Percentiles rank a stretch among this genome's conserved stretches.
Conservation (phyloP, 2,888 invertebrate species). For the Megastigmus dorsalis region DNA sequence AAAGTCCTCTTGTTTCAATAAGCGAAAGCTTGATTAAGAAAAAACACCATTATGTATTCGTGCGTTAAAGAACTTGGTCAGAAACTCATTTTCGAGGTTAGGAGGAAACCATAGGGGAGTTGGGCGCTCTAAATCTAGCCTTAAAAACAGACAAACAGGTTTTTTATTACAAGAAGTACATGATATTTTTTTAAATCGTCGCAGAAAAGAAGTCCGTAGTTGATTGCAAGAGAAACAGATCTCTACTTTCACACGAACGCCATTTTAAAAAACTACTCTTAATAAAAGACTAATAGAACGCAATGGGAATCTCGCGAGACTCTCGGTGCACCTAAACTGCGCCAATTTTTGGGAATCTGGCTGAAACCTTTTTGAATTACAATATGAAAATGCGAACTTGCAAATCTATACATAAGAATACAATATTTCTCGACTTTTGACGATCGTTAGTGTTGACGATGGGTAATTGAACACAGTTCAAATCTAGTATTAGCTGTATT, state of each 20-base stretch:
- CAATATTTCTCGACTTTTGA: conserved; percentile 12
- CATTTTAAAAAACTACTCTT: neutral
- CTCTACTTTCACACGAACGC: neutral
- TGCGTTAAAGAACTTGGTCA: too few species aligned
- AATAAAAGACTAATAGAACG: too few species aligned
- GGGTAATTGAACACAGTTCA: conserved; percentile 55
- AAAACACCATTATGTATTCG: too few species aligned
- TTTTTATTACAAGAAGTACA: conserved; percentile 9
- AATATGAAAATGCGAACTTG: conserved; percentile 2
- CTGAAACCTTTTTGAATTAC: neutral
- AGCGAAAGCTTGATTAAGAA: too few species aligned
- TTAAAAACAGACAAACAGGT: conserved; percentile 7
- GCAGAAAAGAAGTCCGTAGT: neutral
- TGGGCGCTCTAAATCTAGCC: neutral
- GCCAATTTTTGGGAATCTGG: neutral
- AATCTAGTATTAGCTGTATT: conserved; percentile 59
- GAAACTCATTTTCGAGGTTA: too few species aligned
- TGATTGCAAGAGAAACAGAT: too few species aligned
- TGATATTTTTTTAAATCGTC: conserved; percentile 28
- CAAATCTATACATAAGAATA: too few species aligned
- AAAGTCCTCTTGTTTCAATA: too few species aligned
- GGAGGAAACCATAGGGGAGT: too few species aligned
- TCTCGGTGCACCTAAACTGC: conserved; percentile 10
- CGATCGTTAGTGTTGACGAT: conserved; percentile 50
- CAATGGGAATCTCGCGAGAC: conserved; percentile 26